Percentiles rank a stretch among this genome's conserved stretches.
phyloP scores from a whole-genome alignment of 2,888 invertebrate species.

The Lamellibrachia columna region DNA sequence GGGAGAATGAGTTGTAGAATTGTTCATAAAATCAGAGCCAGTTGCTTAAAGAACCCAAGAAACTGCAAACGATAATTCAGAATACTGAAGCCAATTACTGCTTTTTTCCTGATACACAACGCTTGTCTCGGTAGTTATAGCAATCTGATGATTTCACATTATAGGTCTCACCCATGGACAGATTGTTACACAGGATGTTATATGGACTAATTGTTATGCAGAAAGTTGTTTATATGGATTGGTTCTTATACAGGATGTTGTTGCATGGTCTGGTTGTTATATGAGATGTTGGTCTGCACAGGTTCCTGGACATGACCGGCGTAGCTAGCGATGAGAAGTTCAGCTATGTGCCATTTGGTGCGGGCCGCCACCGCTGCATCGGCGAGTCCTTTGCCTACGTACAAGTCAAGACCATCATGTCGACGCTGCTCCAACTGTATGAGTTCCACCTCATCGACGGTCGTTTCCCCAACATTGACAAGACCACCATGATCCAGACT shows the following conservation, averaged over 20 bases:
- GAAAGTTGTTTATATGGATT: too few relatives aligned
- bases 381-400: constrained; percentile 60
- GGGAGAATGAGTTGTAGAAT: too few relatives aligned
- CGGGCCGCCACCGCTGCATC: constrained; percentile 58
- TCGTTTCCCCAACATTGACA: constrained; percentile 52
- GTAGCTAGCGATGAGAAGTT: constrained; percentile 53
- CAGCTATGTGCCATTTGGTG: constrained; percentile 58
- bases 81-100: too few relatives aligned
- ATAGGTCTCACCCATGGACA: neutral
- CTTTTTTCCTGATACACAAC: too few relatives aligned
- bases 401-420: constrained; percentile 57
- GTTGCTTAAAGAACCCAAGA: too few relatives aligned
- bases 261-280: neutral
- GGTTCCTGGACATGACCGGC: constrained; percentile 48
- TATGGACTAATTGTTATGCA: neutral
- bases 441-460: constrained; percentile 51
- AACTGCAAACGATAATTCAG: too few relatives aligned
- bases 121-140: too few relatives aligned
- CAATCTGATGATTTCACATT: neutral
- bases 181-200: too few relatives aligned
- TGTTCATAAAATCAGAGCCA: too few relatives aligned
- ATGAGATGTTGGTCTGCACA: constrained; percentile 29
- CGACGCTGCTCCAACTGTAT: constrained; percentile 49
- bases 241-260: neutral
- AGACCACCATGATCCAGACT: constrained; percentile 59